Base-by-base conservation (phyloP, 2,113 vertebrate species). In the Pipa parva region DNA sequence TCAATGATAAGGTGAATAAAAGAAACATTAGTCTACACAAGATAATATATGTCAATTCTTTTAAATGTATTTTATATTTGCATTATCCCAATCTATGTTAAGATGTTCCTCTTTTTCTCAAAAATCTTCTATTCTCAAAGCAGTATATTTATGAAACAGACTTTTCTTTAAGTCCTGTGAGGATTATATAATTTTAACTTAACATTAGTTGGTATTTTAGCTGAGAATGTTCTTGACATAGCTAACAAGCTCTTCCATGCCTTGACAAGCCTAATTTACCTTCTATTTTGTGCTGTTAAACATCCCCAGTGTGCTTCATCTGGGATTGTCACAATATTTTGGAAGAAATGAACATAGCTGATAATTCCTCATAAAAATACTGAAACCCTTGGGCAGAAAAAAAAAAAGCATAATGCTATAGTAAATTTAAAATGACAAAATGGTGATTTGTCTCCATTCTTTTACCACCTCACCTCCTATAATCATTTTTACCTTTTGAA, bases 121-220 rank as follows among this genome's bases (percentile, higher is more conserved):
- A 50, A 17, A 18, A 1, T 17, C 42, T 18, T 18, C 42, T 46
- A 20, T 49, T 58, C 13, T 28, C 31, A 39, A 37, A 25, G 45
- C 22, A 27, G 48, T 13, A 54, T 28, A 31, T 56, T 27, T 21
- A 20, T 22, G 48, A 63, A 62, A 69, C n/a, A 37, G 8, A 33
- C 37, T 46, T 50, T 50, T 24, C 46, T 27, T 62, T 49, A 59
- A 60, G 17, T 52, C 65, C 57, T 68, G n/a, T 51, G 65, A 68
- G 65, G 45, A 68, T 60, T 59, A 52, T 68, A 52, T 68, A 59
- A 68, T 60, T 68, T 68, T 59, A 60, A 52, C 65, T 60, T 68
- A 51, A 59, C 56, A 68, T 68, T 68, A 68, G 46, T 59, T 68
- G 65, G 46, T 50, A 65, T 57, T 33, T 28, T 63, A 59, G 22